These are phyloP conservation scores for Ophioderma brevispina DNA, from an alignment of 35 echinoderm and acorn worm species.

Conservation along the genomic window DNA sequence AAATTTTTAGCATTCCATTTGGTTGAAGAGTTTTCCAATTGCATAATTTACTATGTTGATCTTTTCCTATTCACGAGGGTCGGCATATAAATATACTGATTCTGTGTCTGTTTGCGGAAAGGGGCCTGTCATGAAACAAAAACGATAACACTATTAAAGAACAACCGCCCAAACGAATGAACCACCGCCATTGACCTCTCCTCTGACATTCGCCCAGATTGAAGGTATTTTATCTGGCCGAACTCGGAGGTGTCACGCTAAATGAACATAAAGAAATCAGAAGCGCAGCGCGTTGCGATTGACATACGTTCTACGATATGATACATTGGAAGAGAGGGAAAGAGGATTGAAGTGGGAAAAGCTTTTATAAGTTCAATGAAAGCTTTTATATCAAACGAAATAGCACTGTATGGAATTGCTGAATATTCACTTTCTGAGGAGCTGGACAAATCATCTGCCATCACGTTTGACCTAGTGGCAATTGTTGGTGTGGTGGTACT, in stretches of 20 bases:
- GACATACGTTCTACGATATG: slow-evolving; percentile 1
- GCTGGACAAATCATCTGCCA: neutral
- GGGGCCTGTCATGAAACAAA: slow-evolving; percentile 3
- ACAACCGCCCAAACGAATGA: neutral
- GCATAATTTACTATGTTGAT: neutral
- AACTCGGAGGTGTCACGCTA: slow-evolving; percentile 7
- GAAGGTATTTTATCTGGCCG: neutral
- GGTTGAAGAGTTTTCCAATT: neutral
- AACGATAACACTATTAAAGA: neutral
- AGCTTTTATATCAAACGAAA: neutral
- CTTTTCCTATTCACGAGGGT: neutral
- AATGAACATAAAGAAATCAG: neutral
- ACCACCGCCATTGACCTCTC: neutral
- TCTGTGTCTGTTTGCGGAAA: slow-evolving; percentile 21
- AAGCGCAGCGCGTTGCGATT: neutral
- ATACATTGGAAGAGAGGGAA: neutral
- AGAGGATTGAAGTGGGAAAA: slow-evolving; percentile 61
- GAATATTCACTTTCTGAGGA: slow-evolving; percentile 25
- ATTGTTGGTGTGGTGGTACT: slow-evolving; percentile 17
- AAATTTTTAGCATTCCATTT: neutral
- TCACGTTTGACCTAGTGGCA: slow-evolving; percentile 12
- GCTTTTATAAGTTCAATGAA: slow-evolving; percentile 28
- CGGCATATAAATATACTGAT: neutral
- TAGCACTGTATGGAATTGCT: neutral
- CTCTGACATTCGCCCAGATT: neutral